Conservation (phyloP, 2,888 invertebrate genomes). For the Troides aeacus region DNA sequence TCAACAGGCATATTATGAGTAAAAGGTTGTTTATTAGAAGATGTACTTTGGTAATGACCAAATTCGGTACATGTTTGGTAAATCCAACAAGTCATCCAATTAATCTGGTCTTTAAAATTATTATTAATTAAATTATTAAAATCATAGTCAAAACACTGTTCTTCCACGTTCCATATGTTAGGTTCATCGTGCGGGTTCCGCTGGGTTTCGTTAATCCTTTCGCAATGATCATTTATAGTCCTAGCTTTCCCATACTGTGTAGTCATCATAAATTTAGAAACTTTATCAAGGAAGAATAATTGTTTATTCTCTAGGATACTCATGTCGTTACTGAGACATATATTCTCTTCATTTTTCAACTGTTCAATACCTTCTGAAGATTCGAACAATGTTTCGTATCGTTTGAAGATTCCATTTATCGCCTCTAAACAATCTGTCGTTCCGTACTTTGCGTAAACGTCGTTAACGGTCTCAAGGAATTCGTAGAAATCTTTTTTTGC, state of each 20-base stretch:
- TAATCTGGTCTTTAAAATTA: slow-evolving; percentile 40
- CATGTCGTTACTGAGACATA: slow-evolving; percentile 59
- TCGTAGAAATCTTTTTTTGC: slow-evolving; percentile 67
- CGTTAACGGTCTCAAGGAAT: slow-evolving; percentile 63
- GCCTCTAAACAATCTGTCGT: slow-evolving; percentile 49
- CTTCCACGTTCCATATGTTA: slow-evolving; percentile 43
- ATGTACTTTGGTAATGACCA: slow-evolving; percentile 85
- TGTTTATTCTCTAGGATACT: slow-evolving; percentile 53
- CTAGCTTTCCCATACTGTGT: slow-evolving; percentile 58
- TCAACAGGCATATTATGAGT: slow-evolving; percentile 66
- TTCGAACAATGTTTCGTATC: slow-evolving; percentile 52
- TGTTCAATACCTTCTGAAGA: slow-evolving; percentile 49
- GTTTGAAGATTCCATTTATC: slow-evolving; percentile 50
- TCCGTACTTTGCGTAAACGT: slow-evolving; percentile 60
- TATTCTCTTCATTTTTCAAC: slow-evolving; percentile 59
- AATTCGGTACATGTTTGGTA: slow-evolving; percentile 90
- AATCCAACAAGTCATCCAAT: slow-evolving; percentile 75
- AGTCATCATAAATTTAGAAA: slow-evolving; percentile 47
- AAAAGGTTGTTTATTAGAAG: slow-evolving; percentile 80
- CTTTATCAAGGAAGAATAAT: slow-evolving; percentile 58
- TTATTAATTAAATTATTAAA: slow-evolving; percentile 53
- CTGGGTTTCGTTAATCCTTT: slow-evolving; percentile 37
- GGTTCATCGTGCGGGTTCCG: slow-evolving; percentile 34
- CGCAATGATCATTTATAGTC: slow-evolving; percentile 51
- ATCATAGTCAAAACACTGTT: slow-evolving; percentile 52